Evolutionary conservation across 2,113 vertebrate genomes (phyloP), one percentile per base, ranked within the genome.

Genomic region (Labeo rohita): DNA sequence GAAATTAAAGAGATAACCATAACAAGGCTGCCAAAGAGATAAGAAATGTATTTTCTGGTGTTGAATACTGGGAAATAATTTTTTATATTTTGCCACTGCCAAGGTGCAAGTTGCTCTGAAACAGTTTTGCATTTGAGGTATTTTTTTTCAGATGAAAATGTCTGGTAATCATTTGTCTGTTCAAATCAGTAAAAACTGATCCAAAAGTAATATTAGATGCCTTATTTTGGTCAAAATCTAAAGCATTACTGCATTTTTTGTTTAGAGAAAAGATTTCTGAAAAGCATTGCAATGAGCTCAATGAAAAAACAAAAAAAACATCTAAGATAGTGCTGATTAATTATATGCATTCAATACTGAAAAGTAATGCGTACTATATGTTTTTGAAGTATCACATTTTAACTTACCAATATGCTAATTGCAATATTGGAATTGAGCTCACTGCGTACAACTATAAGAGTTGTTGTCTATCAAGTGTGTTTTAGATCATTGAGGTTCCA

Each of bases 111-210:
- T 54, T 59, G 9, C 18, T 79, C 6, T 79, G 52, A 0, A 39
- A 78, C 21, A n/a, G 13, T 39, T 36, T 21, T 34, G 56, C 15
- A 63, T 63, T 47, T 59, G 16, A 63, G 21, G 39, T 63, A 8
- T 49, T 75, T 50, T 49, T 49, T 21, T n/a, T n/a, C 8, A 39
- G 75, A 3, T 78, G 10, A 80, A 80, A 65, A 74, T 86, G 12
- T 43, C 54, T 79, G n/a, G 3, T 21, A 80, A 23, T 61, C 49
- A 47, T 86, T 86, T 70, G 18, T 28, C 39, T 81, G 34, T 61
- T 79, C 65, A 6, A 86, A 59, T 66, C 11, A 43, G 21, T 75
- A 13, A 75, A 50, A 15, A 0, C 11, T 23, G 1, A 23, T 8
- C 2, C 72, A 74, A 8, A 49, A 49, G 6, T 13, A 74, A 23